A percentile compares a stretch with the other conserved stretches of the same genome.
Conservation (phyloP, 1,140 invertebrate genomes). For the Hycleus cichorii region DNA sequence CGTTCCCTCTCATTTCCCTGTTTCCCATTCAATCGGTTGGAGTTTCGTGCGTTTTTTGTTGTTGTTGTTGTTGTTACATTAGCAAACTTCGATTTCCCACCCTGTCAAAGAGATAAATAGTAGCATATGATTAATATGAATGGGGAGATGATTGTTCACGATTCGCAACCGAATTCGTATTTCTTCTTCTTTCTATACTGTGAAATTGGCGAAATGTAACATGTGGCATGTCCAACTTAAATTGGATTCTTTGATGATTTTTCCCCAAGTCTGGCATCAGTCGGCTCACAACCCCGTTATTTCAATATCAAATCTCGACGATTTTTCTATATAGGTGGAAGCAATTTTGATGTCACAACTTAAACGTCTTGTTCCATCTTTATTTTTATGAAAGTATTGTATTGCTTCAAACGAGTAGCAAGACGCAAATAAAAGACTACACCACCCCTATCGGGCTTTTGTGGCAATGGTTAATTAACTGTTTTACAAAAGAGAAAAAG, state of each 20-base stretch:
- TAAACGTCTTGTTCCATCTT: neutral
- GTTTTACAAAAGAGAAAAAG: slow-evolving; percentile 9
- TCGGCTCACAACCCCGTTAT: slow-evolving; percentile 27
- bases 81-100: too few relatives aligned
- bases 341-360: slow-evolving; percentile 15
- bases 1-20: too few relatives aligned
- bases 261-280: slow-evolving; percentile 4
- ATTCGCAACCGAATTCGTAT: too few relatives aligned
- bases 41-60: too few relatives aligned
- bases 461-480: slow-evolving; percentile 1
- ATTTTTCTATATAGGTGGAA: slow-evolving; percentile 29
- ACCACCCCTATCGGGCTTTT: too few relatives aligned
- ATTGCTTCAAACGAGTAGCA: too few relatives aligned
- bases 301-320: slow-evolving; percentile 27
- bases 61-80: too few relatives aligned
- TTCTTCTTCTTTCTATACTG: neutral
- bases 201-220: slow-evolving; percentile 29
- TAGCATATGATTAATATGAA: too few relatives aligned
- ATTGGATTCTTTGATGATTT: slow-evolving; percentile 26
- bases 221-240: slow-evolving; percentile 29
- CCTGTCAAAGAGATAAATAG: too few relatives aligned
- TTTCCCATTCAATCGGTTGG: too few relatives aligned
- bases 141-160: too few relatives aligned
- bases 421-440: too few relatives aligned
- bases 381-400: neutral